A percentile compares a stretch with the other conserved stretches of the same genome.
Conservation (phyloP, 2,113 vertebrate genomes). For the Oxygymnocypris stewartii region DNA sequence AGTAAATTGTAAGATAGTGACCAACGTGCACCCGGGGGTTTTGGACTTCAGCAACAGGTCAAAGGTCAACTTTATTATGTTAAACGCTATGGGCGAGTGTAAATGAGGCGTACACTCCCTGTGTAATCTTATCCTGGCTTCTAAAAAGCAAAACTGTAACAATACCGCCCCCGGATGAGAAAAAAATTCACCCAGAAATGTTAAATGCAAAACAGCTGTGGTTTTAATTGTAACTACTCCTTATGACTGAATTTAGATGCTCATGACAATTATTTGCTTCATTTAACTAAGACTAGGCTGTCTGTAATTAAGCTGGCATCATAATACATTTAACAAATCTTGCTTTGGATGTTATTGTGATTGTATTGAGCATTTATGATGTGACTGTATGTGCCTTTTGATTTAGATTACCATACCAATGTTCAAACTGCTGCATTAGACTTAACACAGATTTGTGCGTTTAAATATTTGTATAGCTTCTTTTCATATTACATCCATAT, state of each 20-base stretch:
- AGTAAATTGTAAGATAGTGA: not conserved
- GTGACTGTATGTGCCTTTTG: not conserved
- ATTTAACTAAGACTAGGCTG: not conserved
- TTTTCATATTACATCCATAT: not conserved
- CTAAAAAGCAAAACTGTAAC: not conserved
- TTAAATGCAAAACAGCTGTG: not conserved
- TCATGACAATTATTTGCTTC: not conserved
- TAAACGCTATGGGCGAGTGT: not conserved
- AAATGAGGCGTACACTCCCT: not conserved
- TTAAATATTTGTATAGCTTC: conserved; percentile 8
- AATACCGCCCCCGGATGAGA: not conserved
- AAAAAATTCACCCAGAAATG: not conserved
- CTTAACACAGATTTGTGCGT: not conserved
- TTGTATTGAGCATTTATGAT: not conserved
- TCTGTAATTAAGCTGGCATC: not conserved
- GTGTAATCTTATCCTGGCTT: not conserved
- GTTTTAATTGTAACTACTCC: not conserved
- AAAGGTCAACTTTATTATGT: conserved; percentile 6
- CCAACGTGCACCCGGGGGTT: conserved; percentile 24
- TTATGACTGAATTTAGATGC: not conserved
- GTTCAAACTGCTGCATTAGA: not conserved
- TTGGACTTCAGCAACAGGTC: not conserved
- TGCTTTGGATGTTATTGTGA: not conserved
- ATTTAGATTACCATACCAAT: not conserved
- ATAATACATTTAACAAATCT: not conserved